Base-by-base conservation (phyloP, 2,888 invertebrate species). In the Drosophila ezoana region DNA sequence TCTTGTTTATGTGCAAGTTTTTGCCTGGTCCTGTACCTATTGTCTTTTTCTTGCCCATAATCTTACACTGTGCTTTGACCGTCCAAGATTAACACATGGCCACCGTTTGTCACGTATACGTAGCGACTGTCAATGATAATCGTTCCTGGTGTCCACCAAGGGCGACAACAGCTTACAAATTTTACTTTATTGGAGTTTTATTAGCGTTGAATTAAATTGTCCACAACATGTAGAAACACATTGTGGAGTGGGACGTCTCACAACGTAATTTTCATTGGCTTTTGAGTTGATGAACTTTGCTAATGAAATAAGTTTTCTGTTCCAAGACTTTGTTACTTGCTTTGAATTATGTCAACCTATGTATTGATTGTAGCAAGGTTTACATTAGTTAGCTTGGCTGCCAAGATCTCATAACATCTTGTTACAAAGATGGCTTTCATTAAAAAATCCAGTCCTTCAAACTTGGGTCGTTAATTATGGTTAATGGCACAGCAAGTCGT, bases 151-250 rank as follows among this genome's bases (percentile, higher is more conserved):
- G 64, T 40, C 62, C 60, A 76, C 66, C 83, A 53, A 66, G 68
- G 61, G 61, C 54, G 48, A 48, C 72, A 64, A 68, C 60, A 72
- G 66, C 41, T 56, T 65, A 81, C 67, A 81, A 81, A 72, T 75
- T 85, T 78, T 58, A 40, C 70, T 85, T 87, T 75, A 75, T 87
- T 70, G 66, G 57, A 68, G 72, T 85, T 85, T 85, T 85, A 87
- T 87, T 89, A 77, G 79, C 85, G 87, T 86, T 75, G 85, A 87
- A 89, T 87, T 79, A 79, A 86, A 86, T 87, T 89, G 87, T 87
- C 81, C 74, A 64, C 52, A 72, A 65, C 81, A 81, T 63, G 65
- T 48, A 49, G 62, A 45, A 69, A 37, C 47, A 63, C 64, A 45
- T 8, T 47, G 52, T 35, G 52, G 44, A 28, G 41, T 45, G 32